These are phyloP conservation scores for Conchocele bisecta DNA, from an alignment of 2,888 invertebrate genomes.

Conservation along the genomic window DNA sequence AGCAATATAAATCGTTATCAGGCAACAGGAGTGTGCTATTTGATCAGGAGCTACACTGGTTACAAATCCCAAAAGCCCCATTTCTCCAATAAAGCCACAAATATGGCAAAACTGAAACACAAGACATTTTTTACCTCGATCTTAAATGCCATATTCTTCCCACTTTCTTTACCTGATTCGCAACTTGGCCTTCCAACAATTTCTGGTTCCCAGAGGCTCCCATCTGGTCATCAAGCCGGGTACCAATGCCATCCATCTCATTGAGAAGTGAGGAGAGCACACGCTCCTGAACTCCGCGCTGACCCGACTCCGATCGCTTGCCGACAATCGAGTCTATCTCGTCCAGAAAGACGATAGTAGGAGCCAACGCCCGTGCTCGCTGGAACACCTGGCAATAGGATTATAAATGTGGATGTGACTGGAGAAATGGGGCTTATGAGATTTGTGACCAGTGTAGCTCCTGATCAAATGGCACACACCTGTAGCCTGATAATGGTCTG, in stretches of 20 bases:
- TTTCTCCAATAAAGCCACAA: background rate
- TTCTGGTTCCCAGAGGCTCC: constrained; percentile 37
- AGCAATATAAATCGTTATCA: no score
- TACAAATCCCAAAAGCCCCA: no score
- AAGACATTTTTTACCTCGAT: background rate
- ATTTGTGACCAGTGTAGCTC: no score
- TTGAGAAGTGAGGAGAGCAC: constrained; percentile 86
- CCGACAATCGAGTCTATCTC: constrained; percentile 85
- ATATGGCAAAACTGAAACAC: background rate
- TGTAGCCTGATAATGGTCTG: no score
- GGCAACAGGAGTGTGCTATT: no score
- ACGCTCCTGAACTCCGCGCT: constrained; percentile 85
- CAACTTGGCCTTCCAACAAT: constrained; percentile 57
- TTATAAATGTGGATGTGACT: no score
- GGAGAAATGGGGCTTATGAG: no score
- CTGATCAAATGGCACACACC: no score
- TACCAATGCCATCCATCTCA: constrained; percentile 88
- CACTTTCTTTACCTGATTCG: no score
- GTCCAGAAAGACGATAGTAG: constrained; percentile 87
- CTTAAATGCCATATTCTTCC: no score
- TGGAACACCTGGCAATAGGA: constrained; percentile 84
- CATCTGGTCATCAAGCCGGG: constrained; percentile 67
- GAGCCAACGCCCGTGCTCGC: constrained; percentile 86
- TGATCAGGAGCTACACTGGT: no score
- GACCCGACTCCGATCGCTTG: constrained; percentile 73